Percentiles rank a stretch among this genome's conserved stretches.
Conservation (phyloP, 2,113 vertebrate species). For the Tympanuchus pallidicinctus region DNA sequence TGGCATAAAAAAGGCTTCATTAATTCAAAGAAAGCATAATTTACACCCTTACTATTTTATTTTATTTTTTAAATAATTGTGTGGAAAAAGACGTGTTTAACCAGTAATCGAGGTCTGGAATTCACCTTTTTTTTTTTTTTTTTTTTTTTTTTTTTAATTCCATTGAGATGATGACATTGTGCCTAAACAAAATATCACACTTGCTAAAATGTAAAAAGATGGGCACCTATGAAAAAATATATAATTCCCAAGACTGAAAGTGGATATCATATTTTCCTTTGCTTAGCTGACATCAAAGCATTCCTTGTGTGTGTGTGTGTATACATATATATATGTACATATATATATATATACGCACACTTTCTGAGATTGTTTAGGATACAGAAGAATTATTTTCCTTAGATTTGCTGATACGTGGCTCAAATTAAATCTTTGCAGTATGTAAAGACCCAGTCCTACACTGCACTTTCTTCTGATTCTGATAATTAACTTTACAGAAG, state of each 20-base stretch:
- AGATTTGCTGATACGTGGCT: background rate
- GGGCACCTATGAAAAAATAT: background rate
- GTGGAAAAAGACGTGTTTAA: background rate
- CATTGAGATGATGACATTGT: background rate
- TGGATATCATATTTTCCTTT: background rate
- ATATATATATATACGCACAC: background rate
- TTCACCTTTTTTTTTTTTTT: background rate
- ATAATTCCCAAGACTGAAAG: background rate
- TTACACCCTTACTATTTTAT: background rate
- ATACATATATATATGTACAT: background rate
- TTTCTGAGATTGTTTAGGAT: background rate
- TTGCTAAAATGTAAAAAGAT: background rate
- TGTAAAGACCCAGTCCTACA: background rate
- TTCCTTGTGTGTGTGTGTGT: too few relatives aligned
- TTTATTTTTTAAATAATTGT: background rate
- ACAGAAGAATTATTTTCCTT: background rate
- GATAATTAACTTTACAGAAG: background rate
- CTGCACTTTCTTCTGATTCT: background rate
- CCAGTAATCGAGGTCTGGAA: background rate
- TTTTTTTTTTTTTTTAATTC: background rate
- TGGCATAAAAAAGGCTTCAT: background rate
- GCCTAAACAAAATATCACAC: background rate
- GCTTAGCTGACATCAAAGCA: background rate
- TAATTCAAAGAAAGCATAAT: background rate
- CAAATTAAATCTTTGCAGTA: background rate